These are phyloP conservation scores for Parnassius orleans DNA, from an alignment of 2,888 invertebrate species.

Conservation along the genomic window DNA sequence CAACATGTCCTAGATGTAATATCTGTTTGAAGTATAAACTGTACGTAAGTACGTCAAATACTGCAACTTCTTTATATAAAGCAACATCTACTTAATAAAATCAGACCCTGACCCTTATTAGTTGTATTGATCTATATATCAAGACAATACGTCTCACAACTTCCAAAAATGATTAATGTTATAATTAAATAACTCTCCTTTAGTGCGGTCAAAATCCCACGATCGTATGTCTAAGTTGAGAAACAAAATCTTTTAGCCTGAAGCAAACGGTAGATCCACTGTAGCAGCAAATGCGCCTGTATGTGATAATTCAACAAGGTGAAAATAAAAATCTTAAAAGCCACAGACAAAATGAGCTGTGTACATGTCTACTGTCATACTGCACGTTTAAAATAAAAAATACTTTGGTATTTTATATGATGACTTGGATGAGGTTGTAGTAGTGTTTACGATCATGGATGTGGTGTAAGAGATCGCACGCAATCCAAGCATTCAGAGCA, in stretches of 20 bases:
- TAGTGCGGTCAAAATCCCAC: slow-evolving; percentile 63
- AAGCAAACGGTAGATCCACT: slow-evolving; percentile 77
- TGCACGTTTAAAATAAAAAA: slow-evolving; percentile 35
- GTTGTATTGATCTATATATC: neutral
- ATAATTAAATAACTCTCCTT: slow-evolving; percentile 54
- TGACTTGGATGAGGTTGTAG: slow-evolving; percentile 44
- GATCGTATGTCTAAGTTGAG: slow-evolving; percentile 70
- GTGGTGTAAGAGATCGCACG: slow-evolving; percentile 72
- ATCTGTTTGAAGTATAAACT: no score
- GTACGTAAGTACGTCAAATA: no score
- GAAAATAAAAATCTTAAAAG: slow-evolving; percentile 36
- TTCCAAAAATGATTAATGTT: slow-evolving; percentile 43
- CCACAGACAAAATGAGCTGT: slow-evolving; percentile 49
- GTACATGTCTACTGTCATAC: slow-evolving; percentile 37
- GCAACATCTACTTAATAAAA: no score
- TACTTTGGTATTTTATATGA: slow-evolving; percentile 26
- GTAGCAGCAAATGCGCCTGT: slow-evolving; percentile 67
- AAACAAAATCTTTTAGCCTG: slow-evolving; percentile 65
- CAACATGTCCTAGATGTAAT: no score
- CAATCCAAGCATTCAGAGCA: slow-evolving; percentile 77
- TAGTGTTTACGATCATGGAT: slow-evolving; percentile 52
- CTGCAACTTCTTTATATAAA: no score
- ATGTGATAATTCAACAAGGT: slow-evolving; percentile 44
- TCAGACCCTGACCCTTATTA: no score
- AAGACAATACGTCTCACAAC: slow-evolving; percentile 1